These are phyloP conservation scores for Drosophila orosa DNA, from an alignment of 1,140 invertebrate genomes.

Conservation along the genomic window DNA sequence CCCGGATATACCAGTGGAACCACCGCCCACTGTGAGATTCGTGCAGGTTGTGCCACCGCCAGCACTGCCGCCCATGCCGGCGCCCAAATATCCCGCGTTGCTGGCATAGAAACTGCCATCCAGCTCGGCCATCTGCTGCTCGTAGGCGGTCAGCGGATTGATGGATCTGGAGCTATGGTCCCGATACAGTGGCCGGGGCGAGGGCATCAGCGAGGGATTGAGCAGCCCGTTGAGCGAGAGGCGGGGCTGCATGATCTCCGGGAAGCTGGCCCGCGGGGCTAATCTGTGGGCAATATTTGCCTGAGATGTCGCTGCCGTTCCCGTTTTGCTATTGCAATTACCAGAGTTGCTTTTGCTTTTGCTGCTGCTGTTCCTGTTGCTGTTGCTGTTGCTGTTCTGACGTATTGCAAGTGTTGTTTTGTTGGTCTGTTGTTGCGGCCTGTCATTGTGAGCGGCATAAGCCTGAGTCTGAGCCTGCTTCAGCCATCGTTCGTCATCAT, in stretches of 20 bases:
- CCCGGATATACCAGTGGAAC: conserved; percentile 19
- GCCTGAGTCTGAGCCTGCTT: conserved; percentile 35
- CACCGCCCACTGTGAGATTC: conserved; percentile 62
- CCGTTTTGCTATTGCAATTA: conserved; percentile 32
- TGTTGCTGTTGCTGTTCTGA: conserved; percentile 31
- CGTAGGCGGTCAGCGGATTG: conserved; percentile 78
- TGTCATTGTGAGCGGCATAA: conserved; percentile 50
- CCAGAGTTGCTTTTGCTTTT: conserved; percentile 31
- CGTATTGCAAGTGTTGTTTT: conserved; percentile 41
- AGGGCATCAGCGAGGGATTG: conserved; percentile 79
- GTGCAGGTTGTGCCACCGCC: conserved; percentile 70
- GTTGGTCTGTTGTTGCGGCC: conserved; percentile 52
- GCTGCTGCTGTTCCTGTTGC: conserved; percentile 20
- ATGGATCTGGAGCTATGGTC: conserved; percentile 81
- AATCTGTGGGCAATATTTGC: conserved; percentile 41
- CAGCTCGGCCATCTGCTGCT: conserved; percentile 81
- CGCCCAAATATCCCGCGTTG: conserved; percentile 74
- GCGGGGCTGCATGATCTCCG: conserved; percentile 81
- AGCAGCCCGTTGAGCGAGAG: conserved; percentile 81
- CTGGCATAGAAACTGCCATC: conserved; percentile 78
- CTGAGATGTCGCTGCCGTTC: conserved; percentile 27
- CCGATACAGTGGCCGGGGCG: conserved; percentile 75
- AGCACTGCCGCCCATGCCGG: conserved; percentile 69
- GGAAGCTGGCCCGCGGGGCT: conserved; percentile 68
- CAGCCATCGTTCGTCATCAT: conserved; percentile 65